phyloP scores from a whole-genome alignment of 2,113 vertebrate genomes.

The Pitta sordida region DNA sequence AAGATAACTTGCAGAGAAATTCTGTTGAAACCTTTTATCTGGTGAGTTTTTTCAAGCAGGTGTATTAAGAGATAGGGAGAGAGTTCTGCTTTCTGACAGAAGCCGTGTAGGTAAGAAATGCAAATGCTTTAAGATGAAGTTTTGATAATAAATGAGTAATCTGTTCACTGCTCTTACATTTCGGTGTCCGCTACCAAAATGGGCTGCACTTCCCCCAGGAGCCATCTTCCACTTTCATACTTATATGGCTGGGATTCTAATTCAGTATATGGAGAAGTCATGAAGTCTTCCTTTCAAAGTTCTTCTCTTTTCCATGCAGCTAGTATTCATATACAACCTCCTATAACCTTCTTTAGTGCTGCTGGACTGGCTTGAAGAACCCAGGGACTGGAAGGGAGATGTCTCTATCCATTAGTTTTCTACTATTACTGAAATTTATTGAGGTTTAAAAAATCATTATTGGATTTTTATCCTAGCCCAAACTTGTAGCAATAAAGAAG shows the following conservation, averaged over 20 bases:
- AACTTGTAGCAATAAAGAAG: background rate
- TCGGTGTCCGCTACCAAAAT: background rate
- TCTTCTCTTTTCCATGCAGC: background rate
- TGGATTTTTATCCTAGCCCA: background rate
- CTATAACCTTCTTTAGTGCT: background rate
- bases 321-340: background rate
- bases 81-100: background rate
- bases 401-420: background rate
- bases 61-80: background rate
- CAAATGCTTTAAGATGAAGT: background rate
- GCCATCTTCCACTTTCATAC: background rate
- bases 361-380: background rate
- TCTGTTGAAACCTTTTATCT: background rate
- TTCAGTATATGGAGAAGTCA: background rate
- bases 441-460: background rate
- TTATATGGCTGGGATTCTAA: background rate
- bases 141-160: background rate
- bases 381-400: background rate
- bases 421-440: background rate
- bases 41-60: background rate
- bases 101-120: background rate
- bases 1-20: background rate
- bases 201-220: background rate
- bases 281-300: background rate
- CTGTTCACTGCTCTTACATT: background rate